These are phyloP conservation scores for Porites lutea DNA, from an alignment of 64 coral and sea anemone genomes.

Conservation along the genomic window DNA sequence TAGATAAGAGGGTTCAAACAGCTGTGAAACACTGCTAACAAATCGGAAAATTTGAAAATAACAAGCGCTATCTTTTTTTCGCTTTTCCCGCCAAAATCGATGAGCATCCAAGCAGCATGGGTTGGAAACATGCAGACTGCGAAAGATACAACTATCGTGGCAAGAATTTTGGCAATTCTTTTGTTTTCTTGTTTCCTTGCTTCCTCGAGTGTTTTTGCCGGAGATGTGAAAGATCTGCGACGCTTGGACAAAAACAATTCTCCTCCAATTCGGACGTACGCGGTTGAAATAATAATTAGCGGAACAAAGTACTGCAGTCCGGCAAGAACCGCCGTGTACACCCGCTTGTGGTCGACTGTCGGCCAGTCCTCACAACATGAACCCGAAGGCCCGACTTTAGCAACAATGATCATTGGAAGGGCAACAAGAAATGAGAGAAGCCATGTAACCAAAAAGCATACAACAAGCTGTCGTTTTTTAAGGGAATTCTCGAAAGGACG, in stretches of 20 bases:
- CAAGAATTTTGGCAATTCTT: conserved; percentile 14
- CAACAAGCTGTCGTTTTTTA: conserved; percentile 31
- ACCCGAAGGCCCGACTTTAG: conserved; percentile 16
- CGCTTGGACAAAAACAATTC: conserved; percentile 16
- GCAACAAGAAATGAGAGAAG: conserved; percentile 53
- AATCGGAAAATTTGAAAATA: conserved; percentile 38
- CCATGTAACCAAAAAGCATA: conserved; percentile 41
- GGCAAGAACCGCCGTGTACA: conserved; percentile 50
- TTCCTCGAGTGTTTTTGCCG: neutral
- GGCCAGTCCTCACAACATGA: conserved; percentile 57
- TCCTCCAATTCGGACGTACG: conserved; percentile 40
- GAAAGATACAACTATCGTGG: neutral
- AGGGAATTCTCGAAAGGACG: conserved; percentile 36
- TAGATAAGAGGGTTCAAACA: conserved; percentile 69
- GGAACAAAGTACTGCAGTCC: conserved; percentile 60
- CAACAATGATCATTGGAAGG: conserved; percentile 61
- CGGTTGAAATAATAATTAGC: conserved; percentile 47
- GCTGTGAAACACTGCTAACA: conserved; percentile 65
- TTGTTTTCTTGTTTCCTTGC: conserved; percentile 20
- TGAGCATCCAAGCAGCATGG: neutral
- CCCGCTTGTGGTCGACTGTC: conserved; percentile 45
- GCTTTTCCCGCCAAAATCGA: conserved; percentile 13
- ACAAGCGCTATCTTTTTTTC: neutral
- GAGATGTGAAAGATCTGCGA: conserved; percentile 6
- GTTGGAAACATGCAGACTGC: conserved; percentile 10